Evolutionary conservation across 2,113 vertebrate genomes (phyloP).

Genomic region (Brachirus orientalis): DNA sequence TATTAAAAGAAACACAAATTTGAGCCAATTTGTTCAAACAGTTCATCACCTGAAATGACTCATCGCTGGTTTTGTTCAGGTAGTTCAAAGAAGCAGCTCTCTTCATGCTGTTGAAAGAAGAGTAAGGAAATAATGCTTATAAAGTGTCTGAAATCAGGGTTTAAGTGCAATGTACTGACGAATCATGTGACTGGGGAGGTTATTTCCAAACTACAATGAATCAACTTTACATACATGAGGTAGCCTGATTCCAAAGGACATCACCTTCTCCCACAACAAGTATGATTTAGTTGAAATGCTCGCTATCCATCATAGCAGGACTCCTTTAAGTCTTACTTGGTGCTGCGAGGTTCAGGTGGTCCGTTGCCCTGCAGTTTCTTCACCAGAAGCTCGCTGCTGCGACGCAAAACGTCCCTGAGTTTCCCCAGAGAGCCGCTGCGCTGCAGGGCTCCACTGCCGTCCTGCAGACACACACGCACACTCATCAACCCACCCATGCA

Average conservation of each 20-base stretch:
- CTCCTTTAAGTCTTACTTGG: conserved; percentile 73
- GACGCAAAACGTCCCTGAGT: conserved; percentile 91
- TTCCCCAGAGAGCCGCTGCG: conserved; percentile 94
- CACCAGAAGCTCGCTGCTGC: conserved; percentile 96
- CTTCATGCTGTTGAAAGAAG: conserved; percentile 87
- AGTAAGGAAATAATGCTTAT: not conserved
- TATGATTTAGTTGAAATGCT: too few relatives aligned
- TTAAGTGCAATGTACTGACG: not conserved
- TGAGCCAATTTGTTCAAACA: not conserved
- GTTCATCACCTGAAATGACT: conserved; percentile 87
- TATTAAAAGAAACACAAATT: not conserved
- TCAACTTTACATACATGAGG: too few relatives aligned
- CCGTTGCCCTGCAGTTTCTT: conserved; percentile 94
- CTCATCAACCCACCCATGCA: conserved; percentile 12
- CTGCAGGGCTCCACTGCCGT: conserved; percentile 90
- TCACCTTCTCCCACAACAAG: too few relatives aligned
- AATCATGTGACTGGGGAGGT: not conserved
- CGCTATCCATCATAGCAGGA: not conserved
- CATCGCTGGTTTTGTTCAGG: conserved; percentile 88
- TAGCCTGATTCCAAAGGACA: too few relatives aligned
- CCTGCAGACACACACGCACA: conserved; percentile 82
- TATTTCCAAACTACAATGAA: not conserved
- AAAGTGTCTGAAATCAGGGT: not conserved
- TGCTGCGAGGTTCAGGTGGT: conserved; percentile 86
- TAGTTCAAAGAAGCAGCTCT: conserved; percentile 93